Evolutionary conservation across 2,888 invertebrate species (phyloP).

Genomic region (Calliopum simillimum): DNA sequence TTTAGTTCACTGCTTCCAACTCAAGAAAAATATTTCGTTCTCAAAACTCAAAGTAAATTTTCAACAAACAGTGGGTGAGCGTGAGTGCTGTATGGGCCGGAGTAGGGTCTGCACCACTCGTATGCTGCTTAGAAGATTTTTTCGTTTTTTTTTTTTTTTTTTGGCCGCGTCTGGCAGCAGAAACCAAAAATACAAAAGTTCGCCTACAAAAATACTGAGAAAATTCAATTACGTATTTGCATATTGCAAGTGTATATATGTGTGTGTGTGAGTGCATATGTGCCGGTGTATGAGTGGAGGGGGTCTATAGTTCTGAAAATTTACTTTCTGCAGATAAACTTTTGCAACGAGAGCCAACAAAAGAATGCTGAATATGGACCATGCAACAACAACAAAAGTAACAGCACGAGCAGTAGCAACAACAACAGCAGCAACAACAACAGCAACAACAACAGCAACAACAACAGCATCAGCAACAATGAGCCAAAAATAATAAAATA

Average conservation of each 20-base stretch:
- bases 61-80: not conserved
- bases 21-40: slow-evolving; percentile 22
- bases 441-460: slow-evolving; percentile 16
- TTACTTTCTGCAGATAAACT: slow-evolving; percentile 25
- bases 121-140: too few relatives aligned
- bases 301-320: slow-evolving; percentile 7
- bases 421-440: not conserved
- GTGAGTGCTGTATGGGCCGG: too few relatives aligned
- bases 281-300: not conserved
- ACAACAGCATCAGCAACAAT: slow-evolving; percentile 3
- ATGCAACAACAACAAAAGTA: not conserved
- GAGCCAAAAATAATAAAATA: not conserved
- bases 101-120: too few relatives aligned
- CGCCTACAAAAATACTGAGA: slow-evolving; percentile 13
- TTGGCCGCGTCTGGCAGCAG: too few relatives aligned
- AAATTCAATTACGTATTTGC: slow-evolving; percentile 4
- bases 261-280: not conserved
- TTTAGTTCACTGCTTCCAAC: not conserved
- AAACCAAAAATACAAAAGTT: slow-evolving; percentile 29
- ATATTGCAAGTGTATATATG: too few relatives aligned
- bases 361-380: slow-evolving; percentile 5
- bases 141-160: too few relatives aligned
- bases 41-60: slow-evolving; percentile 15
- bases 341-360: slow-evolving; percentile 3
- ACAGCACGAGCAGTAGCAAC: not conserved